Evolutionary conservation across 2,113 vertebrate species (phyloP), one percentile per base, ranked within the genome.

Genomic region (Petroica traversi): DNA sequence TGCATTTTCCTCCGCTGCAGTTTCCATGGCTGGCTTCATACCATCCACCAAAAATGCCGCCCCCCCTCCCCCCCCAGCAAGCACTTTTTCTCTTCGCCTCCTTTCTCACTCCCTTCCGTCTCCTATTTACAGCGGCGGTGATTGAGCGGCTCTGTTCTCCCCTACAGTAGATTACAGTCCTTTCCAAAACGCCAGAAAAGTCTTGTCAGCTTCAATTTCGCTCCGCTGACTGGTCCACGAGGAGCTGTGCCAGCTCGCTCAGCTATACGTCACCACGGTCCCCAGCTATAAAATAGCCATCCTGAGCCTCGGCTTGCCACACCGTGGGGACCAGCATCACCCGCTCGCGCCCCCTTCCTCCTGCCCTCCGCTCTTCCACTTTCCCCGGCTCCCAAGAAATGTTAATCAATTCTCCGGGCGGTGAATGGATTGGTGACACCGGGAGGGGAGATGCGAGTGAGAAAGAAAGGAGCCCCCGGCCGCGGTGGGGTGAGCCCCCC

Each of bases 1-100:
- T 96, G 98, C 98, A 97, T 98, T 99, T 98, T 99, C 99, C 96
- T 99, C 99, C 88, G 98, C 98, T 97, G 98, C 97, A 98, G 98
- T 99, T 99, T 99, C 99, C 99, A 99, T 99, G 98, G 98, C 98
- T 98, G 98, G 98, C 98, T 99, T 98, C 98, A 98, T 98, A 98
- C 98, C 97, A 98, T 98, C 97, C 98, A 98, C 98, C 98, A 99
- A 99, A 99, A 99, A 99, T 98, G 98, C 97, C 93, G 96, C 98
- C 96, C 94, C 97, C 95, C 98, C 90, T 9, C 88, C 93, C 97
- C 94, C 95, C 97, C 97, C 96, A 77, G 94, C 96, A 97, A 98
- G 98, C 97, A 98, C 98, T 97, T 98, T 94, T 98, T 98, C 97
- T 98, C 97, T 98, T 97, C 96, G 97, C 97, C 97, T 97, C 91